Base-by-base conservation (phyloP, 2,113 vertebrate genomes). In the Neolamprologus devosi region DNA sequence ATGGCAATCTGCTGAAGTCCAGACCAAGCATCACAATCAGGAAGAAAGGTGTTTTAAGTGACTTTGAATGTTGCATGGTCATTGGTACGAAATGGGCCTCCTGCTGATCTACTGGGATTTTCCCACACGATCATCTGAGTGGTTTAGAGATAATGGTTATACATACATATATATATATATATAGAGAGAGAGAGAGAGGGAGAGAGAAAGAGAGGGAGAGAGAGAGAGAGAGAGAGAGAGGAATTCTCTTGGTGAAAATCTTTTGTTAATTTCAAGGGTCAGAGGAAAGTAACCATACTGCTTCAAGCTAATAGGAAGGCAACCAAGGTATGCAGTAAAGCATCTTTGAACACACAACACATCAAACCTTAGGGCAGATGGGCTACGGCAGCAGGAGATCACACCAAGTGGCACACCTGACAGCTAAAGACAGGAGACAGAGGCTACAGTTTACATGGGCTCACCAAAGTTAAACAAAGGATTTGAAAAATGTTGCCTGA, bases 101-200 rank as follows among this genome's bases (percentile, higher is more conserved):
- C 21, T 23, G 21, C 54, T 55, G 54, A 55, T 55, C 53, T 55
- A 21, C 53, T 23, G 10, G 53, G 53, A 23, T 55, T 58, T 58
- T 58, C 55, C 23, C 7, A 58, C 23, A 58, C 7, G 1, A 58
- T 8, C 8, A 58, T 58, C 55, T 26, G 6, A 13, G 21, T 55
- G 21, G 21, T 55, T 55, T 23, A 54, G 9, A 54, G n/a, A 21
- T 21, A 11, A 21, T 21, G 19, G 19, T 6, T 21, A 0, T n/a
- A 10, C 3, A 51, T 19, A 19, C 0, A 19, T 49, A 49, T 1
- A 49, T 8, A 49, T 5, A 5, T 9, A 19, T 1, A 17, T 19
- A 19, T 5, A 23, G 23, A 3, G n/a, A n/a, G n/a, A n/a, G 23
- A 26, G 23, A 26, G 23, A 26, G 26, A 26, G n/a, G n/a, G 26